phyloP scores from a whole-genome alignment of 2,113 vertebrate genomes.

The Coracopsis vasa region DNA sequence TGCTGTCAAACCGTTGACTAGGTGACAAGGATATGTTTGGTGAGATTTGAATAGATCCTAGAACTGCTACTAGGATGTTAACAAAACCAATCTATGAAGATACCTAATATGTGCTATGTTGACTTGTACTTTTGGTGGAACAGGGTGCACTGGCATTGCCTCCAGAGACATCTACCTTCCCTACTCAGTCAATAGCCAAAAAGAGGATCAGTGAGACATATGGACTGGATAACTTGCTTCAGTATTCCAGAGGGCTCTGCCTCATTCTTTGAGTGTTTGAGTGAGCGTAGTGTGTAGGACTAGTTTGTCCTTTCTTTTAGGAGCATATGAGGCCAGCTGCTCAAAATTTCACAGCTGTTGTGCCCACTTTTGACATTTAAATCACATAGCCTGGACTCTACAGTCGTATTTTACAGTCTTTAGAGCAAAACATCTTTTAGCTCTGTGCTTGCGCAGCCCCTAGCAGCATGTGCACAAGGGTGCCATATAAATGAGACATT shows the following conservation, averaged over 20 bases:
- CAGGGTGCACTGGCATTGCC: background rate
- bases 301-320: background rate
- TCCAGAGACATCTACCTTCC: background rate
- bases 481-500: background rate
- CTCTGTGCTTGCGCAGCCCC: background rate
- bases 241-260: background rate
- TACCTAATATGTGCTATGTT: background rate
- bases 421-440: background rate
- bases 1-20: background rate
- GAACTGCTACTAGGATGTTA: background rate
- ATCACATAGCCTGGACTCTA: background rate
- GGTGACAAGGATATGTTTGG: background rate
- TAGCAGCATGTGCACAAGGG: background rate
- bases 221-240: background rate
- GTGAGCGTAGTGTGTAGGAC: background rate
- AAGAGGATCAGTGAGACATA: background rate
- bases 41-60: background rate
- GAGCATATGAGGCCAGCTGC: background rate
- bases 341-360: background rate
- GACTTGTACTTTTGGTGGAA: background rate
- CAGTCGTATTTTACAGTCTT: background rate
- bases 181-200: background rate
- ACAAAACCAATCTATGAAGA: background rate
- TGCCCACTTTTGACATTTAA: background rate
- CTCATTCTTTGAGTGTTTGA: background rate